Evolutionary conservation across 2,888 invertebrate genomes (phyloP), one percentile per base, ranked within the genome.

Genomic region (Dimorphilus gyrociliatus): DNA sequence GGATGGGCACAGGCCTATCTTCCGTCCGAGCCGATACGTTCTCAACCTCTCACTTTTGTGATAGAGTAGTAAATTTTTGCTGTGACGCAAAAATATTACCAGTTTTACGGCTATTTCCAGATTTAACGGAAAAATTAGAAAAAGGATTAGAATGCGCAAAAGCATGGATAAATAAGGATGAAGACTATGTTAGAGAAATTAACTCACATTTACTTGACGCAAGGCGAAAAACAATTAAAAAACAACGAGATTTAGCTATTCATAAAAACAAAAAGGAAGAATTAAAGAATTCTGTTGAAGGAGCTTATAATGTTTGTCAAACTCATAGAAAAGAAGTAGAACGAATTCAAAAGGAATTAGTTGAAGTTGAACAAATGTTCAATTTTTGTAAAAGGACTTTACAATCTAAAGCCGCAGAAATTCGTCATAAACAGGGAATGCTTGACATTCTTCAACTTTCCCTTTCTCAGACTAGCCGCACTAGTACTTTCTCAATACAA

Each of bases 11-110:
- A n/a, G n/a, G n/a, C n/a, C n/a, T n/a, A n/a, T n/a, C n/a, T n/a
- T n/a, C n/a, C n/a, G n/a, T n/a, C n/a, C n/a, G n/a, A n/a, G n/a
- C n/a, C n/a, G n/a, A n/a, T n/a, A n/a, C n/a, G 26, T 50, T 50
- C 30, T 41, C 47, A 4, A 45, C 48, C 29, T 44, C 48, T 2
- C 32, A 37, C 17, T 52, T 55, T 30, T 42, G 49, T 4, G 46
- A 53, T 24, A 39, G 46, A 16, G 38, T 56, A 19, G 38, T 55
- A 19, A 44, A 50, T 12, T 36, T 40, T 2, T n/a, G n/a, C n/a
- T 54, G 53, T 41, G 54, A 57, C 38, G 41, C 47, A 19, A 53
- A 53, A 38, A 51, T 51, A 4, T 57, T 55, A 35, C 55, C 57
- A 4, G 36, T 57, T 17, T 43, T 57, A 23, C 44, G 51, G 19